These are phyloP conservation scores for Chiloscyllium plagiosum DNA, from an alignment of 2,113 vertebrate species.

Conservation along the genomic window DNA sequence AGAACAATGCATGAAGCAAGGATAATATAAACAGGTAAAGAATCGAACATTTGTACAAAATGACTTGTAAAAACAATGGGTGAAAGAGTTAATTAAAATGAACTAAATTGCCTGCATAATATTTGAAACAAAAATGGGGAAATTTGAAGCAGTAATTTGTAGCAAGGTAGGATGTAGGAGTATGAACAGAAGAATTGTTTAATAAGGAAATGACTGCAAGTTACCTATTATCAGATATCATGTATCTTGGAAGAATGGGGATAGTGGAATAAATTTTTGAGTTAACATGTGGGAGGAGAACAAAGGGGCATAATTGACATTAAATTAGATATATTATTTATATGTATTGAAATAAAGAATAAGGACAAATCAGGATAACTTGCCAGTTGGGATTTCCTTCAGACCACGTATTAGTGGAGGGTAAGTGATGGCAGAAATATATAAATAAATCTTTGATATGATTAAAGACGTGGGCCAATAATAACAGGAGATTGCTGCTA, in stretches of 20 bases:
- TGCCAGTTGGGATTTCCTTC: neutral
- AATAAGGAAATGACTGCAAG: neutral
- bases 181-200: too few relatives aligned
- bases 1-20: too few relatives aligned
- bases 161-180: too few relatives aligned
- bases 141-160: too few relatives aligned
- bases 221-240: neutral
- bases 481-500: neutral
- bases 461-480: neutral
- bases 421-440: neutral
- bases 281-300: neutral
- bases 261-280: neutral
- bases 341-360: neutral
- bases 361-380: neutral
- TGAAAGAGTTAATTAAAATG: neutral
- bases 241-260: neutral
- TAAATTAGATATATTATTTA: neutral
- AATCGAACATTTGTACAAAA: neutral
- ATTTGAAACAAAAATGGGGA: neutral
- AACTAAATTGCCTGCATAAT: neutral
- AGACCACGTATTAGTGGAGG: neutral
- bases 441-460: neutral
- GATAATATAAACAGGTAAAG: too few relatives aligned
- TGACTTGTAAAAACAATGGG: neutral
- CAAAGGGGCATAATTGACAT: neutral